Percentiles rank a stretch among this genome's conserved stretches.
phyloP scores from a whole-genome alignment of 2,888 invertebrate species.

The Drosophila mettleri region DNA sequence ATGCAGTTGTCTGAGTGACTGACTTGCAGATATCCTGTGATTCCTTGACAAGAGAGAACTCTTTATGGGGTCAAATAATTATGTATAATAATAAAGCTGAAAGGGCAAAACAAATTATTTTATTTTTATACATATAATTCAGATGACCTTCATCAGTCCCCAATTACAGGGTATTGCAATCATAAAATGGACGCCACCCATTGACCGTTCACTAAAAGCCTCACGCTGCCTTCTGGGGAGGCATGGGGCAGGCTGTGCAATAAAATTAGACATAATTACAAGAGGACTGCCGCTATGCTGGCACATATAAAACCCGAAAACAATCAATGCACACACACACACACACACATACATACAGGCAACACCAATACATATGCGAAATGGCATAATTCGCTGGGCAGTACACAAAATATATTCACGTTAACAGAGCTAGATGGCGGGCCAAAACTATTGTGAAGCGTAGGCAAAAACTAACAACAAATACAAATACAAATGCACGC shows the following conservation, averaged over 20 bases:
- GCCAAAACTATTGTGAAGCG: constrained; percentile 57
- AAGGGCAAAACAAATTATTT: too few species aligned
- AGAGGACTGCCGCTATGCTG: constrained; percentile 41
- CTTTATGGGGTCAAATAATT: too few species aligned
- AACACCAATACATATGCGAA: constrained; percentile 45
- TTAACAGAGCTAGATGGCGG: constrained; percentile 47
- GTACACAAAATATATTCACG: constrained; percentile 61
- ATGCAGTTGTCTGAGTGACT: background rate
- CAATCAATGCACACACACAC: constrained; percentile 38
- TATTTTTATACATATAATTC: too few species aligned
- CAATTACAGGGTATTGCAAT: constrained; percentile 17
- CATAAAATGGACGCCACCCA: constrained; percentile 37
- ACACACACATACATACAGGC: background rate
- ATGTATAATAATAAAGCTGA: too few species aligned
- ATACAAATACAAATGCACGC: constrained; percentile 29
- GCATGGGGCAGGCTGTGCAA: constrained; percentile 31
- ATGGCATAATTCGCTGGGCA: constrained; percentile 71
- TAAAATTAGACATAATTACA: constrained; percentile 79
- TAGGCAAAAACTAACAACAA: constrained; percentile 61
- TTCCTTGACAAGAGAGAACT: too few species aligned
- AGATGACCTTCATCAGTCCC: too few species aligned
- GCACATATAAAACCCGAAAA: constrained; percentile 33
- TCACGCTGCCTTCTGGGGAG: constrained; percentile 17
- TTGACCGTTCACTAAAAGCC: constrained; percentile 8
- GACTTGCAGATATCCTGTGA: background rate